Evolutionary conservation across 2,113 vertebrate species (phyloP).

Genomic region (Salvator merianae): DNA sequence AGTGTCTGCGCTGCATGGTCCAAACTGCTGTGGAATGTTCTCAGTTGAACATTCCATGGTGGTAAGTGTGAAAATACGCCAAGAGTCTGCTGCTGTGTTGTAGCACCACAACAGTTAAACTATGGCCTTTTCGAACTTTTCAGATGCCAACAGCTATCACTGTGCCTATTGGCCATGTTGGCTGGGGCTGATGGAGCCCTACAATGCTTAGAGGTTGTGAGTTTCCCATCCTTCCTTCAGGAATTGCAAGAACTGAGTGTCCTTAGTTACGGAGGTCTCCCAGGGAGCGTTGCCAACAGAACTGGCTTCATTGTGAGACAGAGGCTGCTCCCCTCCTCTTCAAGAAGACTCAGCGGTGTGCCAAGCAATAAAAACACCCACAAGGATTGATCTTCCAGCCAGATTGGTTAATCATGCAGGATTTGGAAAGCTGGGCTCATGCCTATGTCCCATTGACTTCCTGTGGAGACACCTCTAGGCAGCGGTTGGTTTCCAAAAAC

Average conservation of each 20-base stretch:
- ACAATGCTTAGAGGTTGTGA: not conserved
- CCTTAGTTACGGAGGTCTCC: not conserved
- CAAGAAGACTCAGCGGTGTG: constrained; percentile 2
- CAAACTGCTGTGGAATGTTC: no score
- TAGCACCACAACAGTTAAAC: no score
- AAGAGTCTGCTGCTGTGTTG: no score
- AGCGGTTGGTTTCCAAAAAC: not conserved
- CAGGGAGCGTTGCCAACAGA: not conserved
- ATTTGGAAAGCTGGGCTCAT: not conserved
- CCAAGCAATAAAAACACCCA: constrained; percentile 13
- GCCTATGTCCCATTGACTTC: not conserved
- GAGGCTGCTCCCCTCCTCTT: not conserved
- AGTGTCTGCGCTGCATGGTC: no score
- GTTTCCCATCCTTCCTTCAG: no score
- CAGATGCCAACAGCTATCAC: no score
- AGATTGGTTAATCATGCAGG: constrained; percentile 14
- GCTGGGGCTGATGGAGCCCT: no score
- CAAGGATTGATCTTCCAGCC: not conserved
- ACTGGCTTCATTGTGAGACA: not conserved
- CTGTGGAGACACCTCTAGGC: not conserved
- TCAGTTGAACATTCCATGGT: no score
- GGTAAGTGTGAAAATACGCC: no score
- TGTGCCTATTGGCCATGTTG: no score
- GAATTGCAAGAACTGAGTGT: not conserved
- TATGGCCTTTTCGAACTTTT: no score